phyloP scores from a whole-genome alignment of 2,797 vertebrate species.

The Acipenser transmontanus region DNA sequence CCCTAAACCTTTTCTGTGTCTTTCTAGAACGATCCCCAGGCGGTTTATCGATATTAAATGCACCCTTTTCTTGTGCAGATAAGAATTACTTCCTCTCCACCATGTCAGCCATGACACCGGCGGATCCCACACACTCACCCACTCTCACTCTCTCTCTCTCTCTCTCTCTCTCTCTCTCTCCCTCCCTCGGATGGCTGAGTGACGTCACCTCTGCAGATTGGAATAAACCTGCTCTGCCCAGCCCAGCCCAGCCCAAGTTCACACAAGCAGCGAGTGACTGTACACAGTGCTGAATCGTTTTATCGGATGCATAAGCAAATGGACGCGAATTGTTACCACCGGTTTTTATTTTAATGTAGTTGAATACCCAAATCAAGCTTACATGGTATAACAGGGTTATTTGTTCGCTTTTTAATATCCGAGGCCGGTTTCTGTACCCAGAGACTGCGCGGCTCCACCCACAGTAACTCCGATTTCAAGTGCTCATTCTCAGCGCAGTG shows the following conservation, averaged over 20 bases:
- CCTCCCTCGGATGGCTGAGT: slow-evolving; percentile 21
- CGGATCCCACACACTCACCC: no score
- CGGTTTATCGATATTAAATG: slow-evolving; percentile 23
- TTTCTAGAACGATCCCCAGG: slow-evolving; percentile 11
- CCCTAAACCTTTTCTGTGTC: slow-evolving; percentile 10
- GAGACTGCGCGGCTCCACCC: no score
- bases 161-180: no score
- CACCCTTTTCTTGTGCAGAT: slow-evolving; percentile 35
- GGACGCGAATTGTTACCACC: no score
- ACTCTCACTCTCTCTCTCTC: slow-evolving; percentile 31
- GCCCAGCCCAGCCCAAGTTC: background rate
- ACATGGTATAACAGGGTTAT: no score
- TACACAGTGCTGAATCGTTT: background rate
- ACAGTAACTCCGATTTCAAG: no score
- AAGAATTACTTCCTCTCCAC: slow-evolving; percentile 73
- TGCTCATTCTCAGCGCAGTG: no score
- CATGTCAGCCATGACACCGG: slow-evolving; percentile 82
- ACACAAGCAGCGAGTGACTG: background rate
- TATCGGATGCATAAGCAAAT: background rate
- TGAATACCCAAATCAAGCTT: no score
- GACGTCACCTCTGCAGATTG: slow-evolving; percentile 40
- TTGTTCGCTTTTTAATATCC: no score
- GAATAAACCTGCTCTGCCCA: slow-evolving; percentile 11
- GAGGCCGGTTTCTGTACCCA: no score
- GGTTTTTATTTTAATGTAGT: no score